Percentiles rank a stretch among this genome's conserved stretches.
phyloP scores from a whole-genome alignment of 1,140 invertebrate genomes.

The Mizuhopecten yessoensis region DNA sequence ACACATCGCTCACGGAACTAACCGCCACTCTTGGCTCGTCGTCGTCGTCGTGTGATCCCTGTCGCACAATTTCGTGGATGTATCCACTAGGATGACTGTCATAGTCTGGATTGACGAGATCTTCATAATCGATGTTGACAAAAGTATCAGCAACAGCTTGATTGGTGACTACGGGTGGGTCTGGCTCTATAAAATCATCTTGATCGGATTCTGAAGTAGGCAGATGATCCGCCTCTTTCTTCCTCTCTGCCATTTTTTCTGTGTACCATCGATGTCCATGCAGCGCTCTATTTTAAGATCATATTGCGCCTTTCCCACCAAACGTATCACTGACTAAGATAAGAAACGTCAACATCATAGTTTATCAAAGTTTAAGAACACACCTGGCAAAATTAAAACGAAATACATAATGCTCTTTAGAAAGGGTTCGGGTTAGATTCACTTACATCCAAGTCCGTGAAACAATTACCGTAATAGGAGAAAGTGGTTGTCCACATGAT shows the following conservation, averaged over 20 bases:
- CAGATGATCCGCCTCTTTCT: conserved; percentile 74
- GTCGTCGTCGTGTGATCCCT: conserved; percentile 65
- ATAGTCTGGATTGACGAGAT: conserved; percentile 58
- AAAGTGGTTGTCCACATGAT: too few species aligned
- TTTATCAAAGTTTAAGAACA: neutral
- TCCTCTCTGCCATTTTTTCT: conserved; percentile 68
- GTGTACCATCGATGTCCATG: conserved; percentile 49
- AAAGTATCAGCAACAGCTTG: conserved; percentile 48
- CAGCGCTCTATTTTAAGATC: neutral
- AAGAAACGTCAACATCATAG: neutral
- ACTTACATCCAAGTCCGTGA: too few species aligned
- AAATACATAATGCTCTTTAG: neutral
- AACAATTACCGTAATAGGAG: too few species aligned
- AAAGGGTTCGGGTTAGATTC: too few species aligned
- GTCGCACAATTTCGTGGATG: conserved; percentile 72
- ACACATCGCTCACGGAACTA: conserved; percentile 60
- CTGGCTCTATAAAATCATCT: conserved; percentile 71
- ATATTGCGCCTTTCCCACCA: neutral
- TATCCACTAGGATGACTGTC: conserved; percentile 65
- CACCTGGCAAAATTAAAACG: neutral
- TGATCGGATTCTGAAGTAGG: conserved; percentile 70
- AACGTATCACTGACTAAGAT: neutral
- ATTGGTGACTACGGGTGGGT: conserved; percentile 60
- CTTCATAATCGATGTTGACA: conserved; percentile 63
- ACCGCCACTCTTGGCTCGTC: conserved; percentile 52